Evolutionary conservation across 2,888 invertebrate species (phyloP).

Genomic region (Tetanocera ferruginea): DNA sequence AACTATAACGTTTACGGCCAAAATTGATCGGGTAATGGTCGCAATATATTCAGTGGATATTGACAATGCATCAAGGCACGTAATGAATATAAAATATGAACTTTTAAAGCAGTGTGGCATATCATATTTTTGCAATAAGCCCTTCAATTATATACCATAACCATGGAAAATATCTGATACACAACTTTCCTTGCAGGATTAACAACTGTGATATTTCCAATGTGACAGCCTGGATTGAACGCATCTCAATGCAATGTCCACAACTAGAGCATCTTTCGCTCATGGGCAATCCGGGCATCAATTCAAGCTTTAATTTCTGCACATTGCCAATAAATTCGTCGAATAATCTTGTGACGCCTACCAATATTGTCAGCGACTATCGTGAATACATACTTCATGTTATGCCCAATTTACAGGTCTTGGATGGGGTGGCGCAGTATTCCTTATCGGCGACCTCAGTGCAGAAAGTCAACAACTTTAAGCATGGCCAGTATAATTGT

Average conservation of each 20-base stretch:
- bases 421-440: constrained; percentile 58
- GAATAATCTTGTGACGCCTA: constrained; percentile 67
- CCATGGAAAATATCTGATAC: not conserved
- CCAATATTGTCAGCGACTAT: constrained; percentile 59
- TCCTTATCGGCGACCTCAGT: constrained; percentile 2
- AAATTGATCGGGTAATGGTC: no score
- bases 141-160: not conserved
- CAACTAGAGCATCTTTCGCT: constrained; percentile 80
- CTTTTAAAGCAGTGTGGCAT: no score
- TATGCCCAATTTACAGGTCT: constrained; percentile 59
- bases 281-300: constrained; percentile 84
- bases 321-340: constrained; percentile 38
- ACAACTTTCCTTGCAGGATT: constrained; percentile 70
- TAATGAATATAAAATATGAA: no score
- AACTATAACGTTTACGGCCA: no score
- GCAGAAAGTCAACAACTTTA: not conserved
- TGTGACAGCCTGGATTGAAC: constrained; percentile 81
- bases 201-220: constrained; percentile 77
- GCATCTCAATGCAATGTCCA: constrained; percentile 79
- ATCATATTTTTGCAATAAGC: not conserved
- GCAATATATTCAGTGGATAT: no score
- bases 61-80: no score
- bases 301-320: constrained; percentile 72
- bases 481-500: not conserved
- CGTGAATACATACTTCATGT: constrained; percentile 59